Base-by-base conservation (phyloP, 2,888 invertebrate genomes). In the Coleophora flavipennella region DNA sequence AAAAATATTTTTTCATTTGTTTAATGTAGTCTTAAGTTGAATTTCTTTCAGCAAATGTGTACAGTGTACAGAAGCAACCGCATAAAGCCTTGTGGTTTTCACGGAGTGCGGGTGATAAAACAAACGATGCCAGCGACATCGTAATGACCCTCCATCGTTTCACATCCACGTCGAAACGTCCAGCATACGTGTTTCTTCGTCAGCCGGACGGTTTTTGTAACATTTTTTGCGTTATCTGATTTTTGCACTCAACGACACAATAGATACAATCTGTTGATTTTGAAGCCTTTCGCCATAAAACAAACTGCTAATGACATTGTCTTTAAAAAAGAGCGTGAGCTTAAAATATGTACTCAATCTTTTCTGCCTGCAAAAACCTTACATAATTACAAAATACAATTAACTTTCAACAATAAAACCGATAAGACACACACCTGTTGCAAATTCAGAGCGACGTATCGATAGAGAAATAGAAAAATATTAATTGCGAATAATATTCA, bases 41-140 rank as follows among this genome's bases (percentile, higher is more conserved):
- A 20, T 4, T 20, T 20, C 20, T 20, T 20, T 4, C 3, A 20
- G 42, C 40, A 43, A 42, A 35, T 35, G 38, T 39, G 13, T 20
- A 20, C 20, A 20, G 38, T 39, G 13, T 20, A 20, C 20, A 20
- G 20, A 20, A 20, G 20, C 20, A 20, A 34, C 9, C 31, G 13
- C 27, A 8, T 36, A 40, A 41, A 43, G 36, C 38, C 48, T 62
- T 20, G 64, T 53, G 60, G 61, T 65, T 68, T 58, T 54, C 46
- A 48, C 52, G 47, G 50, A 61, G 64, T 57, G 55, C 61, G 59
- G 61, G 62, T 57, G 58, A 62, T 50, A 66, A 67, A 69, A 66
- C 67, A 73, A 74, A 68, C 60, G 71, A 76, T 70, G 75, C 73
- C 77, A 72, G 73, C 71, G 75, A 70, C 77, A 73, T 63, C 56